These are phyloP conservation scores for Spilogale gracilis DNA, from an alignment of 2,113 vertebrate species.

Conservation along the genomic window DNA sequence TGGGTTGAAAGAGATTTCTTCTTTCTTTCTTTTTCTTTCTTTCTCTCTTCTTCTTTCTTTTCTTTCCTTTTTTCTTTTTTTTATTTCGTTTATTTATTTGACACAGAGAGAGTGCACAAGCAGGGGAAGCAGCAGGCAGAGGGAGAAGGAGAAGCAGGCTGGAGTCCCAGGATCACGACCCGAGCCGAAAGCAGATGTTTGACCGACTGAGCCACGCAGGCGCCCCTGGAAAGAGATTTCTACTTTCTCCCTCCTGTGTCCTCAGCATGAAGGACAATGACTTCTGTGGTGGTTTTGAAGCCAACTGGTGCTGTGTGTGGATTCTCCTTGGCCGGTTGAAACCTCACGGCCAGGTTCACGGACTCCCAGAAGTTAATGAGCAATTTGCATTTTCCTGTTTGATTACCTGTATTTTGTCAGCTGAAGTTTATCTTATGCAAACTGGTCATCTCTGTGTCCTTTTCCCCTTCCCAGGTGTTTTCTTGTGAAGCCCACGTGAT, in stretches of 20 bases:
- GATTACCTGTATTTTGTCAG: constrained; percentile 77
- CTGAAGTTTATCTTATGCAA: constrained; percentile 79
- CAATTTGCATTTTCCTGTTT: constrained; percentile 79
- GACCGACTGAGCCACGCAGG: neutral
- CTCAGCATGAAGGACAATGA: rapidly evolving
- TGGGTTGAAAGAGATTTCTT: neutral
- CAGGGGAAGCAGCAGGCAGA: neutral
- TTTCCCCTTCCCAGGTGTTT: constrained; percentile 67
- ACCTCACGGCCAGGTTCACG: neutral
- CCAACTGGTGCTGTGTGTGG: neutral
- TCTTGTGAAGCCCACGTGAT: neutral
- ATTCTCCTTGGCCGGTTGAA: neutral
- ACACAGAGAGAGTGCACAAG: neutral
- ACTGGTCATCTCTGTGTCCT: constrained; percentile 35
- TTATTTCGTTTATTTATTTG: neutral
- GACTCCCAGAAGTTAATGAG: constrained; percentile 22
- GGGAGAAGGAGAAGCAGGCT: neutral
- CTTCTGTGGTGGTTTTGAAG: neutral
- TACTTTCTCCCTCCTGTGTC: neutral
- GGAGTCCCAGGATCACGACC: neutral
- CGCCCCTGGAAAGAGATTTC: neutral
- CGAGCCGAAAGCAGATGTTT: neutral
- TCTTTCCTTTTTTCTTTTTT: neutral
- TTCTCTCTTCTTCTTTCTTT: no score
- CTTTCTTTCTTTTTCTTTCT: no score